Evolutionary conservation across 1,140 invertebrate genomes (phyloP).

Genomic region (Ceratina australensis): DNA sequence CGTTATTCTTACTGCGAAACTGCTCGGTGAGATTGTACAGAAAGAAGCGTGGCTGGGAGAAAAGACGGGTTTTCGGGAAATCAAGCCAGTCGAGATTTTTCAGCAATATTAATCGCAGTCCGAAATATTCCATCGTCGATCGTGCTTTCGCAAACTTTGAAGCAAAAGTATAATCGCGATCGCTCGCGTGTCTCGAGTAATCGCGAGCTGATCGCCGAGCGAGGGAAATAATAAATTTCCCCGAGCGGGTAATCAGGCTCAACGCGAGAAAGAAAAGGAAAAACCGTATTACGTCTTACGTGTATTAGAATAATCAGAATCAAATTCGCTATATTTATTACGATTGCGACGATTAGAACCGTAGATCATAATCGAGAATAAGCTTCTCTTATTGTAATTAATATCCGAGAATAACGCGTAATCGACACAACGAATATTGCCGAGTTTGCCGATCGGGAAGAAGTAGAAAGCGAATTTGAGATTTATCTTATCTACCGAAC

Average conservation of each 20-base stretch:
- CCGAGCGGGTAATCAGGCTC: slow-evolving; percentile 10
- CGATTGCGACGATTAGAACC: slow-evolving; percentile 27
- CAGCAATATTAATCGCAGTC: slow-evolving; percentile 55
- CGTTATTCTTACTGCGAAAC: slow-evolving; percentile 12
- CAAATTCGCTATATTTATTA: slow-evolving; percentile 26
- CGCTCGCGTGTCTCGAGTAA: neutral
- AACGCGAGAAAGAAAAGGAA: neutral
- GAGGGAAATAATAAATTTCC: neutral
- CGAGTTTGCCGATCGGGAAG: slow-evolving; percentile 3
- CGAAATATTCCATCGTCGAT: slow-evolving; percentile 23
- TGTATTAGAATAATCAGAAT: slow-evolving; percentile 27
- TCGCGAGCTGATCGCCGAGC: slow-evolving; percentile 1
- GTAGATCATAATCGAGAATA: slow-evolving; percentile 22
- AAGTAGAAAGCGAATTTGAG: neutral
- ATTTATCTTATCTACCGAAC: too few species aligned
- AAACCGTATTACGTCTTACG: slow-evolving; percentile 7
- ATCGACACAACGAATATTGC: slow-evolving; percentile 61
- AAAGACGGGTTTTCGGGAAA: slow-evolving; percentile 2
- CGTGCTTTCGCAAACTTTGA: slow-evolving; percentile 4
- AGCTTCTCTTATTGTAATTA: slow-evolving; percentile 24
- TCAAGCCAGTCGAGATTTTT: slow-evolving; percentile 8
- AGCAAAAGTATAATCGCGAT: neutral
- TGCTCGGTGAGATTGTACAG: neutral
- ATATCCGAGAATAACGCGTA: slow-evolving; percentile 24
- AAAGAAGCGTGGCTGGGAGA: neutral